Evolutionary conservation across 2,797 vertebrate species (phyloP), one percentile per base, ranked within the genome.

Genomic region (Diplodus puntazzo): DNA sequence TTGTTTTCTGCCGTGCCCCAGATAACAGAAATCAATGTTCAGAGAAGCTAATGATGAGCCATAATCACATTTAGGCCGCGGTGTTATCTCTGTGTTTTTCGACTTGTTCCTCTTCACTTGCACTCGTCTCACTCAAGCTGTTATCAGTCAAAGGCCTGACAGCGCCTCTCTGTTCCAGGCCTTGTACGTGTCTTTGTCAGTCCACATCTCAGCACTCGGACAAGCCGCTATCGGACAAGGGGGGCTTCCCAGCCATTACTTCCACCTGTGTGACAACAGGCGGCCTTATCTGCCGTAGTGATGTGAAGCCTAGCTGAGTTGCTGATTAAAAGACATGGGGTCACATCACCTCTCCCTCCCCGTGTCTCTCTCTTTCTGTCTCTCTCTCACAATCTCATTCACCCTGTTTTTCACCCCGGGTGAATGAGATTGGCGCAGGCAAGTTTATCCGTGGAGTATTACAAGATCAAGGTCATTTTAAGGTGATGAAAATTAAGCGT

Each of bases 301-400:
- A 93, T 91, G 93, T 70, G 85, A 92, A 34, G 87, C 82, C 80
- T 50, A 64, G 88, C 90, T 76, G 84, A 87, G 87, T 57, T 62
- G 81, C 84, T 94, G 95, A 94, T 95, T 94, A 94, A 95, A 92
- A 91, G 89, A 93, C 91, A 90, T 49, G 77, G 76, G 92, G 87
- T 91, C 86, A 73, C 17, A 23, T 86, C 83, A 81, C 89, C 77
- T 30, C 58, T 69, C 57, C 54, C 45, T 65, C 64, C 10, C 60
- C 27, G 25, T 79, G 64, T 77, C 39, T 68, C 67, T 73, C 66
- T 50, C 52, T 27, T 62, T 71, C 50, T 53, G 30, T 65, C 27
- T 46, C 60, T 30, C 53, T 58, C 66, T 54, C 70, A 43, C n/a
- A 14, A 46, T 62, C 74, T 73, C 72, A 27, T 61, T 83, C 72